Evolutionary conservation across 2,113 vertebrate genomes (phyloP).

Genomic region (Pterocles burchelli): DNA sequence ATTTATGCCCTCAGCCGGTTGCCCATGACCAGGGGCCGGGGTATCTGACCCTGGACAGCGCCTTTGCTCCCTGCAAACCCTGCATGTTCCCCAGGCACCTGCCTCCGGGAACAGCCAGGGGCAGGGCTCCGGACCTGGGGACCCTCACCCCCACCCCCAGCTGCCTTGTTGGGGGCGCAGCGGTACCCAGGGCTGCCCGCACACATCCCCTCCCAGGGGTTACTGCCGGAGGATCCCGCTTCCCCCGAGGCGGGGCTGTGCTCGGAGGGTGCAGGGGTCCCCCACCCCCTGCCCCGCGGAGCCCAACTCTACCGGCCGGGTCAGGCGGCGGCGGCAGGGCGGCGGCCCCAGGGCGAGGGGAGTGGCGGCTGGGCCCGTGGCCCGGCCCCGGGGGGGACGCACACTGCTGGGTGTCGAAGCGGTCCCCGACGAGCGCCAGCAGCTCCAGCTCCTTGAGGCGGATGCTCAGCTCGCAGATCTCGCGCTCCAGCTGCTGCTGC

Average conservation of each 20-base stretch:
- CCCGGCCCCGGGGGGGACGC: neutral
- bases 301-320: neutral
- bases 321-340: neutral
- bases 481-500: neutral
- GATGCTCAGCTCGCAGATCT: constrained; percentile 63
- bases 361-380: neutral
- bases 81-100: neutral
- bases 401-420: constrained; percentile 55
- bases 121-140: neutral
- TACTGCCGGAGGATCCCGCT: neutral
- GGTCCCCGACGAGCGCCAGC: constrained; percentile 39
- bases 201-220: neutral
- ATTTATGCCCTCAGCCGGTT: neutral
- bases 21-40: accelerated
- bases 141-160: accelerated
- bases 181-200: accelerated
- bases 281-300: neutral
- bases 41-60: accelerated
- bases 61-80: too few species aligned
- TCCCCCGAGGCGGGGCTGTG: neutral
- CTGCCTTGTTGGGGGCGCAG: neutral
- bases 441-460: constrained; percentile 69
- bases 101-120: accelerated
- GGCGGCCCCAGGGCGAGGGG: too few species aligned
- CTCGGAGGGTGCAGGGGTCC: neutral